phyloP scores from a whole-genome alignment of 2,797 vertebrate genomes.

The Crocidura indochinensis region DNA sequence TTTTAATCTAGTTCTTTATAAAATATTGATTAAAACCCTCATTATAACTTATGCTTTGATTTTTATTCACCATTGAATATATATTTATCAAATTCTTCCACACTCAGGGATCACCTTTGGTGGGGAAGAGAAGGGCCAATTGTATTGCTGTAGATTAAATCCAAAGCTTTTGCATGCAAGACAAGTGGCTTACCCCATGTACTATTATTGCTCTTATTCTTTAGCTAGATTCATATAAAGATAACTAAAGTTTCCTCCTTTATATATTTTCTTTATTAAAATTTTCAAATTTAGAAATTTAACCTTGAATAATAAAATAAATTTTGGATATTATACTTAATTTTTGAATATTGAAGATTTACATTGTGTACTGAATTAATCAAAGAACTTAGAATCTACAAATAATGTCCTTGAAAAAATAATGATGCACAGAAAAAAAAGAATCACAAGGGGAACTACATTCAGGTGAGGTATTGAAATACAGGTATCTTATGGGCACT shows the following conservation, averaged over 20 bases:
- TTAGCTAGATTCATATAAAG: too few species aligned
- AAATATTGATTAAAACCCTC: too few species aligned
- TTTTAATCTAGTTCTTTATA: too few species aligned
- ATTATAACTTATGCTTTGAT: too few species aligned
- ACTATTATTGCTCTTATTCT: too few species aligned
- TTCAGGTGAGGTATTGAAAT: not conserved
- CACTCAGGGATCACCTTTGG: too few species aligned
- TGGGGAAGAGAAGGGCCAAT: not conserved
- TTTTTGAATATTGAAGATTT: not conserved
- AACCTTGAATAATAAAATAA: not conserved
- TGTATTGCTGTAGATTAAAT: too few species aligned
- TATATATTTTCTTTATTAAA: not conserved
- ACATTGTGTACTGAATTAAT: not conserved
- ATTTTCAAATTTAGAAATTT: not conserved
- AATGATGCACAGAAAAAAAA: not conserved
- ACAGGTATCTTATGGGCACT: not conserved
- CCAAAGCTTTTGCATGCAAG: too few species aligned
- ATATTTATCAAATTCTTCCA: too few species aligned
- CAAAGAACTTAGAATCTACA: not conserved
- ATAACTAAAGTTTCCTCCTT: not conserved
- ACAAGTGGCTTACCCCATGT: too few species aligned
- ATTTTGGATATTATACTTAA: not conserved
- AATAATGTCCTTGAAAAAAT: not conserved
- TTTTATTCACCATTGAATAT: too few species aligned
- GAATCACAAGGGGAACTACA: not conserved